Conservation (phyloP, 2,113 vertebrate genomes). For the Nipponia nippon region DNA sequence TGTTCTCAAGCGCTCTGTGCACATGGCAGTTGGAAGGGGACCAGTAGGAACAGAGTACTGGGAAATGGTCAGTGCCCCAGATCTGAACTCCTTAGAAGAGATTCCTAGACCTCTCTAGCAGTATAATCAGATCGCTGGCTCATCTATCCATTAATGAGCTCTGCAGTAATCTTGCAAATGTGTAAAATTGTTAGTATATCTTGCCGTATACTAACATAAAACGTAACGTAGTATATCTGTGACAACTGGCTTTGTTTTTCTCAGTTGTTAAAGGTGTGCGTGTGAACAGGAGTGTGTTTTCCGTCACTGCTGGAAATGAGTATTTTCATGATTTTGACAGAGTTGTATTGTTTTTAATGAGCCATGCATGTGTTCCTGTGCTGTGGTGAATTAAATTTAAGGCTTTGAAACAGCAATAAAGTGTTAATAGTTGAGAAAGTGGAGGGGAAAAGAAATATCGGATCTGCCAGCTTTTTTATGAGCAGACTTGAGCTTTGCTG, state of each 20-base stretch:
- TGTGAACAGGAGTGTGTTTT: background rate
- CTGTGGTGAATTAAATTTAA: background rate
- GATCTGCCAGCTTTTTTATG: background rate
- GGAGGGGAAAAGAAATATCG: background rate
- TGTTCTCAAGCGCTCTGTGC: background rate
- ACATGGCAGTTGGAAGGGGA: background rate
- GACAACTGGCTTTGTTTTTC: background rate
- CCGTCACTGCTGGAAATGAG: background rate
- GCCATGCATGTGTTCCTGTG: background rate
- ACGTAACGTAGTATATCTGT: fast-evolving
- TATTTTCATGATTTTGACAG: background rate
- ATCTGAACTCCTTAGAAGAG: background rate
- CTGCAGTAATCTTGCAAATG: background rate
- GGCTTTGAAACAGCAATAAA: background rate
- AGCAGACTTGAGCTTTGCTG: background rate
- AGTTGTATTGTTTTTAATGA: background rate
- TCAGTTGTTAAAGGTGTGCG: background rate
- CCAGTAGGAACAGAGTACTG: background rate
- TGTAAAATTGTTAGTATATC: background rate
- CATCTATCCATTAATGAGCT: background rate
- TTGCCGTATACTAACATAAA: background rate
- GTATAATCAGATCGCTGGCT: background rate
- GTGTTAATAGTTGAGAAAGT: background rate
- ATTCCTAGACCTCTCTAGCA: background rate
- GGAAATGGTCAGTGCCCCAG: background rate